Percentiles rank a stretch among this genome's conserved stretches.
Evolutionary conservation across 2,888 invertebrate species (phyloP).

Genomic region (Acrobeloides nanus): DNA sequence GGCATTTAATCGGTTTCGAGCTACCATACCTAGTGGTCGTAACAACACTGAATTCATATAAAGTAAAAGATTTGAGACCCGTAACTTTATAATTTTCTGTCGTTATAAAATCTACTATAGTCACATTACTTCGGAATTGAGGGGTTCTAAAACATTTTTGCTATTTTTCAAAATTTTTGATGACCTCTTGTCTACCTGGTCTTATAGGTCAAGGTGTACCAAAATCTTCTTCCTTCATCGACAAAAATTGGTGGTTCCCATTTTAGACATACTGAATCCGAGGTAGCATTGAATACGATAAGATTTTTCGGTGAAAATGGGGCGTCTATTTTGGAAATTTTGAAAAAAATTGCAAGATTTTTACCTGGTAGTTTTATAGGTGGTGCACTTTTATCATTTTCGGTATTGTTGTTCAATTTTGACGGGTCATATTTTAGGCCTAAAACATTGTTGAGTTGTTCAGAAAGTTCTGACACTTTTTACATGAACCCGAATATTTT

Average conservation of each 20-base stretch:
- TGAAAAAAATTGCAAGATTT: too few species aligned
- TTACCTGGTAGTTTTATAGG: too few species aligned
- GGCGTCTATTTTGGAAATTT: too few species aligned
- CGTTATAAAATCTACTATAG: conserved; percentile 48
- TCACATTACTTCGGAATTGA: conserved; percentile 37
- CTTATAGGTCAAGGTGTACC: conserved; percentile 50
- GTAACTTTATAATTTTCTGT: conserved; percentile 40
- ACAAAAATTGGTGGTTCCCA: conserved; percentile 45
- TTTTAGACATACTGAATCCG: conserved; percentile 43
- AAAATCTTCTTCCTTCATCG: conserved; percentile 42
- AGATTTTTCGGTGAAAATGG: conserved; percentile 39
- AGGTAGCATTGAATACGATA: conserved; percentile 44
- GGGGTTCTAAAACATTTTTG: conserved; percentile 30
- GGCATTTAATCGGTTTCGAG: conserved; percentile 38
- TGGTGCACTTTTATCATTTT: too few species aligned
- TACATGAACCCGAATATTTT: too few species aligned
- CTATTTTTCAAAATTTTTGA: conserved; percentile 1
- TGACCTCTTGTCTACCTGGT: conserved; percentile 25
- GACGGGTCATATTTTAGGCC: too few species aligned
- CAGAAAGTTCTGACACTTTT: too few species aligned
- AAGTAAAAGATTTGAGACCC: conserved; percentile 37
- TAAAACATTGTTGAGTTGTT: too few species aligned
- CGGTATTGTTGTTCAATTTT: too few species aligned
- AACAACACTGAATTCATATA: conserved; percentile 50
- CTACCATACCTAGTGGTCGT: conserved; percentile 45